A percentile compares a stretch with the other conserved stretches of the same genome.
Conservation (phyloP, 2,888 invertebrate species). For the Pachydiplax longipennis region DNA sequence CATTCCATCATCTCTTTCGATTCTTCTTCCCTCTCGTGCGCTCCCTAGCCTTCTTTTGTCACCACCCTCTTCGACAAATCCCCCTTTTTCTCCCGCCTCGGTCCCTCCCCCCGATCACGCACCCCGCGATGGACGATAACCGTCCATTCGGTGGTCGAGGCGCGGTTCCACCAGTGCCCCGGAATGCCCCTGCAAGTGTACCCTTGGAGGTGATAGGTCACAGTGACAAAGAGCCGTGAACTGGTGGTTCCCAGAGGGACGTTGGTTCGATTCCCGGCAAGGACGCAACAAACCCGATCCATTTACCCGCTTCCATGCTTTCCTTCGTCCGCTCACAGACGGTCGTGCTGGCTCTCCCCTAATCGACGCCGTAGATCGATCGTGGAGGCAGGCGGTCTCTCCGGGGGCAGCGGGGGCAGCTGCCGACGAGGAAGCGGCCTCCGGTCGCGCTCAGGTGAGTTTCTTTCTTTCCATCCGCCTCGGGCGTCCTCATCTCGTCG, state of each 20-base stretch:
- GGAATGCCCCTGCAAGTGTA: neutral
- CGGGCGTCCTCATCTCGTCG: neutral
- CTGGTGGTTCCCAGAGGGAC: neutral
- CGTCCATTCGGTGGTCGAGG: no score
- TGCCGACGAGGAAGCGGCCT: neutral
- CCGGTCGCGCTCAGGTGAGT: neutral
- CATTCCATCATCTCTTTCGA: neutral
- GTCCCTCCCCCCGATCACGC: neutral
- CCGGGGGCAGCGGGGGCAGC: neutral
- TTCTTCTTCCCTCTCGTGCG: neutral
- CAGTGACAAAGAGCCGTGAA: neutral
- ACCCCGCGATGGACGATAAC: neutral
- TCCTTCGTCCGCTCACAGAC: neutral
- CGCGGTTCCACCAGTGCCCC: neutral
- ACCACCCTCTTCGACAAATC: neutral
- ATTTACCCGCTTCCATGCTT: neutral
- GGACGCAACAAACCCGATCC: neutral
- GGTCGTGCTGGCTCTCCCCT: constrained; percentile 5
- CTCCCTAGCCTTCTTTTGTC: neutral
- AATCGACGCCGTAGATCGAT: constrained; percentile 35
- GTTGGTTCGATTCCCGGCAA: neutral
- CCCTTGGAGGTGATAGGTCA: neutral
- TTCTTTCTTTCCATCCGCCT: neutral
- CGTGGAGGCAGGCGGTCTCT: constrained; percentile 6
- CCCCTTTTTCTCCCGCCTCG: neutral